Evolutionary conservation across 2,797 vertebrate species (phyloP).

Genomic region (Natrix natrix): DNA sequence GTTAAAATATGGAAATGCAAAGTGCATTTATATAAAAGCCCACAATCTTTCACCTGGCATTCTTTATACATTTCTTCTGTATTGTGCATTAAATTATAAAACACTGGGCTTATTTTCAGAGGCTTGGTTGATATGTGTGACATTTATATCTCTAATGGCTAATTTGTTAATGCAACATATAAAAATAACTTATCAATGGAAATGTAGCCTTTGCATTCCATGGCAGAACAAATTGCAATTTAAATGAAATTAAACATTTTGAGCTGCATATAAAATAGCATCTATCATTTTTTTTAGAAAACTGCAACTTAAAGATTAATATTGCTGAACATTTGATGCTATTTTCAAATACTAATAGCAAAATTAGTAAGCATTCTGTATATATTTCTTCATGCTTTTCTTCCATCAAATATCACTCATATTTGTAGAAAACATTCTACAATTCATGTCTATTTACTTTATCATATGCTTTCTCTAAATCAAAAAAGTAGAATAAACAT

Average conservation of each 20-base stretch:
- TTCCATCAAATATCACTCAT: neutral
- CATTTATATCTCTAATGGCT: conserved; percentile 16
- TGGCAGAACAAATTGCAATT: conserved; percentile 19
- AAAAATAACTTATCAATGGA: conserved; percentile 22
- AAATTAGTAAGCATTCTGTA: neutral
- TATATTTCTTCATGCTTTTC: neutral
- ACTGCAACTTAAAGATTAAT: neutral
- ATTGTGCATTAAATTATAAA: neutral
- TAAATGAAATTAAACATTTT: conserved; percentile 25
- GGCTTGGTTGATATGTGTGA: conserved; percentile 15
- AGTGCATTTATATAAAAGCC: conserved; percentile 9
- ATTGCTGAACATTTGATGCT: neutral
- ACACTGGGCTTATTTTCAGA: neutral
- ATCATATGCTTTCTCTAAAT: neutral
- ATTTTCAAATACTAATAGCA: neutral
- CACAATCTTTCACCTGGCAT: conserved; percentile 4
- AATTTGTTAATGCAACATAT: conserved; percentile 16
- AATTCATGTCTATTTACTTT: neutral
- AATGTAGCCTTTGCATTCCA: conserved; percentile 30
- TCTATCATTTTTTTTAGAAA: neutral
- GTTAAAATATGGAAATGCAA: conserved; percentile 9
- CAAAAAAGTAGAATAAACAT: neutral
- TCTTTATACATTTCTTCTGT: neutral
- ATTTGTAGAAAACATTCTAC: neutral
- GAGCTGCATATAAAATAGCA: neutral